Evolutionary conservation across 2,888 invertebrate genomes (phyloP).

Genomic region (Acanthoscelides obtectus): DNA sequence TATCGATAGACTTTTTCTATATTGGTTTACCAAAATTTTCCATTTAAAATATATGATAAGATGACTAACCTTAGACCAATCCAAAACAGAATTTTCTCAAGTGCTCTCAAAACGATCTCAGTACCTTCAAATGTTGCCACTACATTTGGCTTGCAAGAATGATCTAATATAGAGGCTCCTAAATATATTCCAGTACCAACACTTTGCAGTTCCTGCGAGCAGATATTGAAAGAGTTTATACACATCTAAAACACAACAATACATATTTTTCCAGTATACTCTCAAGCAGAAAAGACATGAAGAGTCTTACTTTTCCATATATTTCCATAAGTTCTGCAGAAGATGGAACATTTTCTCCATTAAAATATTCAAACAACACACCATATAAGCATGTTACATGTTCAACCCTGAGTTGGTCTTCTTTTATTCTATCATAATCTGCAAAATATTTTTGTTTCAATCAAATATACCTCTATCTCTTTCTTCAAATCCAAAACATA

Average conservation of each 20-base stretch:
- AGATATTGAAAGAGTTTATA: slow-evolving; percentile 84
- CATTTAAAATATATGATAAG: neutral
- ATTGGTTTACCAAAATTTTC: too few relatives aligned
- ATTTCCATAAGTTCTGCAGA: slow-evolving; percentile 73
- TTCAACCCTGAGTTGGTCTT: slow-evolving; percentile 68
- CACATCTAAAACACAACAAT: slow-evolving; percentile 60
- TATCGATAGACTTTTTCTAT: too few relatives aligned
- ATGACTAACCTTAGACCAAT: slow-evolving; percentile 67
- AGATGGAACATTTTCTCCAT: slow-evolving; percentile 66
- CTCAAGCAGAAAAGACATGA: slow-evolving; percentile 1
- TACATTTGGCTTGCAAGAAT: slow-evolving; percentile 86
- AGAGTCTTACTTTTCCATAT: slow-evolving; percentile 75
- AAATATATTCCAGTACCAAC: slow-evolving; percentile 85
- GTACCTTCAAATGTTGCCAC: slow-evolving; percentile 81
- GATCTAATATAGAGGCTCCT: slow-evolving; percentile 82
- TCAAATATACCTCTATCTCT: too few relatives aligned
- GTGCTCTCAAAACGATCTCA: slow-evolving; percentile 67
- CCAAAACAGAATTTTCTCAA: slow-evolving; percentile 64
- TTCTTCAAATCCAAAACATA: too few relatives aligned
- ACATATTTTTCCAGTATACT: too few relatives aligned
- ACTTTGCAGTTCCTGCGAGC: slow-evolving; percentile 77
- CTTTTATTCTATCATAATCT: slow-evolving; percentile 81
- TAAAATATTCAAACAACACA: slow-evolving; percentile 69
- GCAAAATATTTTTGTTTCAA: too few relatives aligned
- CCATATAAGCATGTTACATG: slow-evolving; percentile 71